These are phyloP conservation scores for Lithophane socia DNA, from an alignment of 2,888 invertebrate genomes.

Conservation along the genomic window DNA sequence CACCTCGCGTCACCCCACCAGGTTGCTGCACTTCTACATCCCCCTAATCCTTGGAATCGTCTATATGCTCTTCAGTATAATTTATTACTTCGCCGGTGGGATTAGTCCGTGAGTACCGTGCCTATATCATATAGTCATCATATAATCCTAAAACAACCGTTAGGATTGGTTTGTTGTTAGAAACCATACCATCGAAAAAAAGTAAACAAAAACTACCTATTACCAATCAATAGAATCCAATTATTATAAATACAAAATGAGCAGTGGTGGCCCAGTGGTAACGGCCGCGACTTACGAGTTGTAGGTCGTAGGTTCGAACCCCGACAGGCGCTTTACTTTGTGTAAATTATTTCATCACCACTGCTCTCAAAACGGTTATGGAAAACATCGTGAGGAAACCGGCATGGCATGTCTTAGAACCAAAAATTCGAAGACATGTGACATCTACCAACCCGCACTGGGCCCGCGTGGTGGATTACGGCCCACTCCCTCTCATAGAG, in stretches of 20 bases:
- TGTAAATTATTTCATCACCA: too few species aligned
- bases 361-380: too few species aligned
- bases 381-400: too few species aligned
- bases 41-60: constrained; percentile 91
- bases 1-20: constrained; percentile 93
- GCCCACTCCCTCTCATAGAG: too few species aligned
- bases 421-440: too few species aligned
- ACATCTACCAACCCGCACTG: too few species aligned
- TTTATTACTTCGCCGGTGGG: constrained; percentile 94
- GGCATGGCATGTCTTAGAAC: too few species aligned
- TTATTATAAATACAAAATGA: background rate
- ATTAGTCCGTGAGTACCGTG: constrained; percentile 89
- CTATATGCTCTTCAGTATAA: constrained; percentile 92
- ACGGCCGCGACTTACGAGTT: too few species aligned
- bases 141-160: background rate
- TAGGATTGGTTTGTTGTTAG: background rate
- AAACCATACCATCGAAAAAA: background rate
- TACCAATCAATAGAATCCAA: background rate
- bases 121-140: background rate
- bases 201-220: background rate
- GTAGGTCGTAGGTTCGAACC: too few species aligned
- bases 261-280: too few species aligned
- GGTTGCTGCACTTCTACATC: constrained; percentile 90
- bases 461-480: too few species aligned
- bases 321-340: too few species aligned